Conservation (phyloP, 2,888 invertebrate species). For the Ectemnius lituratus region DNA sequence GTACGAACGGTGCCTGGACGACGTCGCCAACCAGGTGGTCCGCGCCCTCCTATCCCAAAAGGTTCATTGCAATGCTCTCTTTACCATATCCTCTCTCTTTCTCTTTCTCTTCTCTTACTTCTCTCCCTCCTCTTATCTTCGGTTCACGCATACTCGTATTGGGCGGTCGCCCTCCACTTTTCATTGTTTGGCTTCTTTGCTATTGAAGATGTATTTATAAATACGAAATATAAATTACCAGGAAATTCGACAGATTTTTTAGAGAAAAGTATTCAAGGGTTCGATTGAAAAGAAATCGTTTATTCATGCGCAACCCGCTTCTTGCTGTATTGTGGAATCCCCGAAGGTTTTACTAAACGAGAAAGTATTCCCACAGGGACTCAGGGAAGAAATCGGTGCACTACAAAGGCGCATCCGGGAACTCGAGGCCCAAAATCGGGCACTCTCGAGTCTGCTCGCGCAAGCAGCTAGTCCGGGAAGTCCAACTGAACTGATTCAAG, state of each 20-base stretch:
- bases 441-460: constrained; percentile 84
- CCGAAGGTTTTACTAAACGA: no score
- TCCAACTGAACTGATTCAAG: constrained; percentile 70
- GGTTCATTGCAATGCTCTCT: constrained; percentile 78
- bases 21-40: constrained; percentile 91
- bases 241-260: no score
- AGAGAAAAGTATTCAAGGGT: no score
- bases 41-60: constrained; percentile 91
- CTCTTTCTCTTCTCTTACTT: constrained; percentile 11
- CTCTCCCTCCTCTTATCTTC: not conserved
- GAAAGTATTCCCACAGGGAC: constrained; percentile 79
- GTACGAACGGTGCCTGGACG: constrained; percentile 89
- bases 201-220: no score
- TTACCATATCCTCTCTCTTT: constrained; percentile 46
- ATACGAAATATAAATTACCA: no score
- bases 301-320: not conserved
- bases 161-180: not conserved
- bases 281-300: no score
- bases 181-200: not conserved
- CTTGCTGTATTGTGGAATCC: not conserved
- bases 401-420: constrained; percentile 87
- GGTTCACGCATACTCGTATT: not conserved
- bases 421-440: constrained; percentile 88
- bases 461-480: constrained; percentile 82
- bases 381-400: constrained; percentile 87